These are phyloP conservation scores for Liodrosophila aerea DNA, from an alignment of 2,888 invertebrate genomes.

Conservation along the genomic window DNA sequence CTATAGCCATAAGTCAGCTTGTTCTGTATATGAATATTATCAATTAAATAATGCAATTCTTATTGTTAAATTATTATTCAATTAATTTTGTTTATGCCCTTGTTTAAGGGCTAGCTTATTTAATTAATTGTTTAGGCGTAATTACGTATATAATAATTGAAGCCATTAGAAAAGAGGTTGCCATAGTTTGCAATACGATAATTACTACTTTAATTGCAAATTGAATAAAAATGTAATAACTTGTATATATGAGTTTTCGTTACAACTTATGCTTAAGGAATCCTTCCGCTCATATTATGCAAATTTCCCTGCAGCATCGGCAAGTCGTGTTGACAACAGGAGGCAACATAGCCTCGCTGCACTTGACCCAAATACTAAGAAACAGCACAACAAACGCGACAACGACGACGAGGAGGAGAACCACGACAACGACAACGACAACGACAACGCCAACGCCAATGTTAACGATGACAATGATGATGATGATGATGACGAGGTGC, in stretches of 20 bases:
- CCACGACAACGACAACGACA: constrained; percentile 13
- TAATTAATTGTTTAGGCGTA: neutral
- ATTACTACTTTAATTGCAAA: neutral
- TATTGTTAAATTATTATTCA: no score
- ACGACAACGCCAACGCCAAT: constrained; percentile 8
- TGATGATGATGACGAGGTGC: constrained; percentile 21
- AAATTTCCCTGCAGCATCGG: constrained; percentile 26
- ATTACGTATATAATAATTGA: neutral
- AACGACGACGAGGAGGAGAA: neutral
- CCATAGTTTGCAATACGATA: neutral
- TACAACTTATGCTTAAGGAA: no score
- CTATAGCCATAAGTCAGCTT: no score
- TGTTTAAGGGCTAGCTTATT: no score
- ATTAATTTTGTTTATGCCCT: no score
- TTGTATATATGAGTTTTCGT: no score
- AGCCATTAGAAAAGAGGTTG: neutral
- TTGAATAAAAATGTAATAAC: neutral
- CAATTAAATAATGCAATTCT: no score
- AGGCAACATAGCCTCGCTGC: constrained; percentile 44
- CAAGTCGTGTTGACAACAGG: constrained; percentile 5
- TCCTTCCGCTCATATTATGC: constrained; percentile 30
- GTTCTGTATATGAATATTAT: no score
- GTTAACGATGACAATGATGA: constrained; percentile 31
- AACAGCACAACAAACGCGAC: constrained; percentile 20
- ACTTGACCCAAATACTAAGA: constrained; percentile 70